Conservation (phyloP, 1,140 invertebrate genomes). For the Drosophila navojoa region DNA sequence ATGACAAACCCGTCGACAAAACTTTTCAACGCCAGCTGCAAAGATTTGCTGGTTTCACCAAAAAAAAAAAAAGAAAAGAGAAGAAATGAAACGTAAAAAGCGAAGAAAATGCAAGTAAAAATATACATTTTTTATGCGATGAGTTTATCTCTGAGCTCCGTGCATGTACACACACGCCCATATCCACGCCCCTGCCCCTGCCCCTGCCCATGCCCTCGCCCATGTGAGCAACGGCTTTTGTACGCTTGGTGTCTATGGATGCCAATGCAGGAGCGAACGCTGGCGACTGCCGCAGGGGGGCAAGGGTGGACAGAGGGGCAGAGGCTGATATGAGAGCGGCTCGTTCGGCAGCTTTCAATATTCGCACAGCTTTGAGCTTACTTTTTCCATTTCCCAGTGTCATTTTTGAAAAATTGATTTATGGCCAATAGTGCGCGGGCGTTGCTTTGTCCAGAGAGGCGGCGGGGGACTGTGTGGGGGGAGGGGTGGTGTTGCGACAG, state of each 20-base stretch:
- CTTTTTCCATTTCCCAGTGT: slow-evolving; percentile 82
- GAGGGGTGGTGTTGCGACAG: background rate
- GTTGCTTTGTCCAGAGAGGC: slow-evolving; percentile 9
- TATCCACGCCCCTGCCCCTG: background rate
- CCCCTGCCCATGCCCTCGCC: background rate
- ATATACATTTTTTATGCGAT: slow-evolving; percentile 64
- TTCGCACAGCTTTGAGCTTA: slow-evolving; percentile 74
- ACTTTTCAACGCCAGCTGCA: slow-evolving; percentile 78
- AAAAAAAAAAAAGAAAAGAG: slow-evolving; percentile 10
- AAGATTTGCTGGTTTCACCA: slow-evolving; percentile 51
- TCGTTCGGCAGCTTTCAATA: slow-evolving; percentile 20
- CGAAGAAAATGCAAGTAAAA: slow-evolving; percentile 54
- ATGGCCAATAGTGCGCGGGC: slow-evolving; percentile 71
- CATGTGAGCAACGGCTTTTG: slow-evolving; percentile 10
- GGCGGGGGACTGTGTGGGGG: background rate
- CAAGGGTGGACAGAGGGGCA: no score
- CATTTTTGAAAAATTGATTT: slow-evolving; percentile 82
- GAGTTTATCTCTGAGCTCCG: slow-evolving; percentile 30
- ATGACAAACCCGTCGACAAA: slow-evolving; percentile 66
- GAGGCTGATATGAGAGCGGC: background rate
- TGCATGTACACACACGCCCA: slow-evolving; percentile 20
- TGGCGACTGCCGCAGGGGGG: background rate
- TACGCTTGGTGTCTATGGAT: slow-evolving; percentile 7
- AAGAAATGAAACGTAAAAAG: slow-evolving; percentile 7
- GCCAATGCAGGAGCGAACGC: background rate